Conservation (phyloP, 1,140 invertebrate species). For the Thereuonema tuberculata region DNA sequence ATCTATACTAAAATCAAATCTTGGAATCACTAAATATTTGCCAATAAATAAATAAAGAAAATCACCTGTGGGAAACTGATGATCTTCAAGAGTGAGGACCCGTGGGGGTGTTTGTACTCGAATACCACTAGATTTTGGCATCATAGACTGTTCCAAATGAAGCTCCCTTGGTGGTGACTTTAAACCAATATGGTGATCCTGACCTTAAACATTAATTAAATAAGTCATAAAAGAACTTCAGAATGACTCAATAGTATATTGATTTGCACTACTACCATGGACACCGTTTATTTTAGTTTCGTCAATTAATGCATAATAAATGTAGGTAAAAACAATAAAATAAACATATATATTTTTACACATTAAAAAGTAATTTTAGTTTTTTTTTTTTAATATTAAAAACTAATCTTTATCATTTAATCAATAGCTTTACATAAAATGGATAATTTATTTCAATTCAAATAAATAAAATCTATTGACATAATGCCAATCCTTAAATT, state of each 20-base stretch:
- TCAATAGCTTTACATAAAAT: no score
- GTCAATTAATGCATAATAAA: not conserved
- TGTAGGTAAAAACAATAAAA: not conserved
- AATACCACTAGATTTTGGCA: constrained; percentile 51
- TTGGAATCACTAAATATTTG: no score
- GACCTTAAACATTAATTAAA: constrained; percentile 32
- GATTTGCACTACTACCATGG: not conserved
- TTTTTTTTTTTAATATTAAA: not conserved
- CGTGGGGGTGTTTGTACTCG: constrained; percentile 52
- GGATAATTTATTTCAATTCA: no score
- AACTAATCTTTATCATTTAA: no score
- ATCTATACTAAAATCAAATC: no score
- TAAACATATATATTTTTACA: not conserved
- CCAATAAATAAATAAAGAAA: no score
- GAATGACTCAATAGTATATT: not conserved
- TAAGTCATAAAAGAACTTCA: not conserved
- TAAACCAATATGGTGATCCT: constrained; percentile 57
- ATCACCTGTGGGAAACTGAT: constrained; percentile 58
- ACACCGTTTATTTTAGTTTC: not conserved
- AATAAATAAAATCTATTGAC: no score
- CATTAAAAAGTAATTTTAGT: not conserved
- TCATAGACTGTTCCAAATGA: constrained; percentile 60
- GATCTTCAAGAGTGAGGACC: constrained; percentile 63
- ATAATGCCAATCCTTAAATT: no score
- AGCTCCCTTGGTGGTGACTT: constrained; percentile 68